These are phyloP conservation scores for Drosophila maculinotata DNA, from an alignment of 2,888 invertebrate species.

Conservation along the genomic window DNA sequence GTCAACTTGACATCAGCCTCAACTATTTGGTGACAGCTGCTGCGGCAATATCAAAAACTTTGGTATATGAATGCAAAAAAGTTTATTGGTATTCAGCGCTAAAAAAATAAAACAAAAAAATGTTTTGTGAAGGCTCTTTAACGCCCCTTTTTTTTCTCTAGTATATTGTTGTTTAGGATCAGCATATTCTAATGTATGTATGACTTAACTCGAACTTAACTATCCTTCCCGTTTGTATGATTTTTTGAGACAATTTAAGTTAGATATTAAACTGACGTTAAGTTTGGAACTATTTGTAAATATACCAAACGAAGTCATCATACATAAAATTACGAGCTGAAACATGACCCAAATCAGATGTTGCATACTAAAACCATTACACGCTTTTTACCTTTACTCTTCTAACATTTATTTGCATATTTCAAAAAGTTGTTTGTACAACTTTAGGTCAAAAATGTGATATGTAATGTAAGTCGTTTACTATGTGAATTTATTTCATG, in stretches of 20 bases:
- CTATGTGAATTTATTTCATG: slow-evolving; percentile 12
- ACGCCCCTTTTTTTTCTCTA: too few species aligned
- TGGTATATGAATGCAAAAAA: background rate
- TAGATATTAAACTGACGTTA: background rate
- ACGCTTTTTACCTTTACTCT: slow-evolving; percentile 17
- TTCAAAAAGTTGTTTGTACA: slow-evolving; percentile 20
- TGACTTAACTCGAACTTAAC: too few species aligned
- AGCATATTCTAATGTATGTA: too few species aligned
- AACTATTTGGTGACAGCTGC: slow-evolving; percentile 41
- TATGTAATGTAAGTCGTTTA: slow-evolving; percentile 13
- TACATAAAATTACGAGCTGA: background rate
- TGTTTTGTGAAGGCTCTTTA: background rate
- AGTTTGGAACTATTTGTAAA: background rate
- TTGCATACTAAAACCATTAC: slow-evolving; percentile 11
- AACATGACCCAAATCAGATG: slow-evolving; percentile 3
- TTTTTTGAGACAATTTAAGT: too few species aligned
- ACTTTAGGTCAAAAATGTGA: slow-evolving; percentile 6
- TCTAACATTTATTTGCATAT: slow-evolving; percentile 16
- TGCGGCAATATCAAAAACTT: slow-evolving; percentile 9
- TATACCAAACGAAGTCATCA: background rate
- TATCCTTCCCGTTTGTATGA: too few species aligned
- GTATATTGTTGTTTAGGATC: too few species aligned
- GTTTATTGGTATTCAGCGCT: background rate
- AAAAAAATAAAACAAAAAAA: slow-evolving; percentile 8
- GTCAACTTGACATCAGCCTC: slow-evolving; percentile 55